Percentiles rank a stretch among this genome's conserved stretches.
These are phyloP conservation scores for Vespertilio murinus DNA, from an alignment of 2,797 vertebrate species.

Conservation along the genomic window DNA sequence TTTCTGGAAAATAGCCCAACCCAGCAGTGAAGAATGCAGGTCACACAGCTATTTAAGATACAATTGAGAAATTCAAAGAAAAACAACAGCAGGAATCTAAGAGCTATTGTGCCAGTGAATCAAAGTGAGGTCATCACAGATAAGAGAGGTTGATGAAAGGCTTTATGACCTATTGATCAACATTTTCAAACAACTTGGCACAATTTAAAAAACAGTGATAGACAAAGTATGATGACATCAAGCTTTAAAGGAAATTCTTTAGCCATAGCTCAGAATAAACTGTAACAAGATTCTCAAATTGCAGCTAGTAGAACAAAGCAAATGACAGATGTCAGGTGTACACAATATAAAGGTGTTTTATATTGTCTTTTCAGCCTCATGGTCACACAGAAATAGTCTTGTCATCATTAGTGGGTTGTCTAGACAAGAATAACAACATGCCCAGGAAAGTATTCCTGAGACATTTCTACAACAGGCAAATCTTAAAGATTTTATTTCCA, in stretches of 20 bases:
- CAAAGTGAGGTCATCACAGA: neutral
- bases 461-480: neutral
- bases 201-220: neutral
- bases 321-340: neutral
- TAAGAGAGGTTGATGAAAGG: neutral
- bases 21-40: neutral
- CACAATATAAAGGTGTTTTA: neutral
- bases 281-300: neutral
- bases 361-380: neutral
- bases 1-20: neutral
- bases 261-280: neutral
- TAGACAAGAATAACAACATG: neutral
- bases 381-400: neutral
- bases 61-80: constrained; percentile 5
- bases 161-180: neutral
- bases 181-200: neutral
- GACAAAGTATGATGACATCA: neutral
- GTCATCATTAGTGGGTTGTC: neutral
- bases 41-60: neutral
- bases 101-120: neutral
- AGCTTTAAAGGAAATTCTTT: neutral
- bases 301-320: neutral
- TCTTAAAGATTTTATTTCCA: constrained; percentile 34
- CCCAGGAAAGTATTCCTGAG: neutral
- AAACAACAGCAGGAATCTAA: neutral